A percentile compares a stretch with the other conserved stretches of the same genome.
Evolutionary conservation across 2,888 invertebrate genomes (phyloP).

Genomic region (Drosophila testacea): DNA sequence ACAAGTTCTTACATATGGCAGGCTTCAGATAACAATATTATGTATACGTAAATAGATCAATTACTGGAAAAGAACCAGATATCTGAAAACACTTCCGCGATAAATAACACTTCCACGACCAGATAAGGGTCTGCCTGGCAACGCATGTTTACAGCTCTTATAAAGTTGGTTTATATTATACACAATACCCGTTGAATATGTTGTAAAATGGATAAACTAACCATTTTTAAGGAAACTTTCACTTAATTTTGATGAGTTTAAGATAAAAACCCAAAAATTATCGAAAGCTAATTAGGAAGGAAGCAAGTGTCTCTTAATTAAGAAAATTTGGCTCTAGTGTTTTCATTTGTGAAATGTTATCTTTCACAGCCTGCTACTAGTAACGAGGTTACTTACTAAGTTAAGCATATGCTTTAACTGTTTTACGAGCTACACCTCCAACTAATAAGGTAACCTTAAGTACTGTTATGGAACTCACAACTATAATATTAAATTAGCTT

Average conservation of each 20-base stretch:
- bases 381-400: not conserved
- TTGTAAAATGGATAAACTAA: not conserved
- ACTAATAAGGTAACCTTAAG: not conserved
- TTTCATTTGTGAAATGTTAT: not conserved
- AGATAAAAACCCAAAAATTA: not conserved
- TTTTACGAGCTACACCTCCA: not conserved
- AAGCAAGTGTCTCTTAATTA: no score
- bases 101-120: constrained; percentile 26
- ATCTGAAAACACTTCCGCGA: constrained; percentile 28
- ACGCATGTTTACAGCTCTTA: constrained; percentile 3
- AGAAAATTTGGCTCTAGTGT: not conserved
- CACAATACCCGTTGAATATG: not conserved
- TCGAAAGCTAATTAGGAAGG: no score
- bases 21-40: not conserved
- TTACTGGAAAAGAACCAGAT: constrained; percentile 22
- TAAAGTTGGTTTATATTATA: not conserved
- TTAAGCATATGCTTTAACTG: not conserved
- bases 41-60: constrained; percentile 1
- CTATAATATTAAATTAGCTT: constrained; percentile 3
- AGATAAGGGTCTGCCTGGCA: constrained; percentile 32
- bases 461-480: constrained; percentile 10
- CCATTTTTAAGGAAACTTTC: not conserved
- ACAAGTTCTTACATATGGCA: not conserved
- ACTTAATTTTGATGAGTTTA: not conserved
- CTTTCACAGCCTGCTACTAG: not conserved